Conservation (phyloP, 2,113 vertebrate species). For the Serilophus lunatus region DNA sequence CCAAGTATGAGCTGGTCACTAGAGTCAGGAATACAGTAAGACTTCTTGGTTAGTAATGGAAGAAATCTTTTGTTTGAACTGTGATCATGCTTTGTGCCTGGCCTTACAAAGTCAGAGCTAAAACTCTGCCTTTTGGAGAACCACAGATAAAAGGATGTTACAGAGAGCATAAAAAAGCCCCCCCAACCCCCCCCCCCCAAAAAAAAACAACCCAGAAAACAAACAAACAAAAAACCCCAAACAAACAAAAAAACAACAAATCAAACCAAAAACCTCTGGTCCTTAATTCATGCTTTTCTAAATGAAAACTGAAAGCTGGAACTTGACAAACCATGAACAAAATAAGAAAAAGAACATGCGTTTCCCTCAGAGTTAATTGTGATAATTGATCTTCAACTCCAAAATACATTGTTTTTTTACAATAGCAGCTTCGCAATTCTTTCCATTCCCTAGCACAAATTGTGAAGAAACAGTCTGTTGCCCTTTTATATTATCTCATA, state of each 20-base stretch:
- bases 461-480: neutral
- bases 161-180: neutral
- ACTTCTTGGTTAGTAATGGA: neutral
- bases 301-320: neutral
- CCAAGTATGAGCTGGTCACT: neutral
- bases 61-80: neutral
- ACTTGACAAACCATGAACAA: neutral
- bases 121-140: neutral
- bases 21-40: neutral
- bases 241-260: too few species aligned
- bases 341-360: neutral
- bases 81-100: neutral
- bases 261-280: neutral
- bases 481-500: neutral
- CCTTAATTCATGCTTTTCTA: neutral
- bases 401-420: neutral
- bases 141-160: neutral
- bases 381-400: neutral
- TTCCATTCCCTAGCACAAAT: neutral
- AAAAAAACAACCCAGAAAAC: too few species aligned
- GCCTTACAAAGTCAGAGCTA: neutral
- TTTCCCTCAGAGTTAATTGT: neutral
- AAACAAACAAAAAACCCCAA: neutral
- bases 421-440: neutral
- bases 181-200: too few species aligned